A percentile compares a stretch with the other conserved stretches of the same genome.
Evolutionary conservation across 1,140 invertebrate species (phyloP).

Genomic region (Brachionus rotundiformis): DNA sequence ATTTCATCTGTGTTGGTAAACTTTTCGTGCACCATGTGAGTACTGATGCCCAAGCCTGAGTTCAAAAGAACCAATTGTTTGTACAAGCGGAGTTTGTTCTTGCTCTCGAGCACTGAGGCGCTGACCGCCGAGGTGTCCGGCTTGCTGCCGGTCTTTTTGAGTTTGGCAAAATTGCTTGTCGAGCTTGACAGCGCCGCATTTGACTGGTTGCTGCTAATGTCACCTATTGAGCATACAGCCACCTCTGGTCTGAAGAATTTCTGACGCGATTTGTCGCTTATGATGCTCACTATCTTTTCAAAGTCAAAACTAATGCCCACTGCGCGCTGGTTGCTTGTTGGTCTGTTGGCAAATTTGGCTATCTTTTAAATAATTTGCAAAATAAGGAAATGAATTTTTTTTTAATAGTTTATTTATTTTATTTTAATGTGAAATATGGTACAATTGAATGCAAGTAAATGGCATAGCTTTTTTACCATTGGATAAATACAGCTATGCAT

Average conservation of each 20-base stretch:
- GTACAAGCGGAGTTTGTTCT: constrained; percentile 5
- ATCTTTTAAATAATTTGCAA: constrained; percentile 10
- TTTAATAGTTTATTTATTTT: neutral
- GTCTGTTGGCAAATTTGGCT: constrained; percentile 36
- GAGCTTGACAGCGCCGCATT: neutral
- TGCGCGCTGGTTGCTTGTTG: neutral
- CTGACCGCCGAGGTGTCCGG: neutral
- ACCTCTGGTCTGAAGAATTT: neutral
- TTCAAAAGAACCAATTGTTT: neutral
- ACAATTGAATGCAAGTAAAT: too few species aligned
- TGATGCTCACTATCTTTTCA: constrained; percentile 37
- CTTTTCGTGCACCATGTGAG: constrained; percentile 39
- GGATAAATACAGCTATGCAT: too few species aligned
- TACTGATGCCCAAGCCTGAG: neutral
- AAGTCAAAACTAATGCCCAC: constrained; percentile 46
- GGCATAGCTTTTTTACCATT: too few species aligned
- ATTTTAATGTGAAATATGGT: too few species aligned
- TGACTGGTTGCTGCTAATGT: neutral
- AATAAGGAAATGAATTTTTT: neutral
- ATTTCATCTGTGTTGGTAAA: constrained; percentile 31
- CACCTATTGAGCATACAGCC: constrained; percentile 36
- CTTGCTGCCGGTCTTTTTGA: neutral
- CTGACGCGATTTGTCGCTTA: constrained; percentile 7
- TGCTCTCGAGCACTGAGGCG: constrained; percentile 21
- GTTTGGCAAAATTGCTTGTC: neutral